Conservation (phyloP, 2,888 invertebrate genomes). For the Aricia artaxerxes region DNA sequence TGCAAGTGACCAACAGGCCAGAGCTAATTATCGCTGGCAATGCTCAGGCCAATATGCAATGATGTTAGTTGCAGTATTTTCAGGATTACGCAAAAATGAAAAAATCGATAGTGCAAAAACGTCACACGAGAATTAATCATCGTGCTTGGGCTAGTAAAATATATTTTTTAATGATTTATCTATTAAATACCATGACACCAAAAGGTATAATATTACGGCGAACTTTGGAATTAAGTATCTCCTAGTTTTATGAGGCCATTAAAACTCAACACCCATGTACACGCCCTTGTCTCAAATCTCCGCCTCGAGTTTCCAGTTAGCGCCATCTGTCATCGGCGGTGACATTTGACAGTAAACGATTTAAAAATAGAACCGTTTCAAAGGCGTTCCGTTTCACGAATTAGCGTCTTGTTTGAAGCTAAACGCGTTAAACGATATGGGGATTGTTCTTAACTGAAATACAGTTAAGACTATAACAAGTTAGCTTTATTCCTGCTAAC, state of each 20-base stretch:
- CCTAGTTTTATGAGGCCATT: background rate
- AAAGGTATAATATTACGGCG: too few relatives aligned
- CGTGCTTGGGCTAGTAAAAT: background rate
- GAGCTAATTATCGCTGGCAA: background rate
- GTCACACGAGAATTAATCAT: background rate
- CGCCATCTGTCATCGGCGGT: constrained; percentile 75
- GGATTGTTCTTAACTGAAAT: constrained; percentile 5
- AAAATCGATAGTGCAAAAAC: background rate
- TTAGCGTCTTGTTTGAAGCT: constrained; percentile 28
- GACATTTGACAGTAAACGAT: constrained; percentile 70
- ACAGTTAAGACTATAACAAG: background rate
- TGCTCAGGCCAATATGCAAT: background rate
- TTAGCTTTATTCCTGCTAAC: background rate
- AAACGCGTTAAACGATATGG: background rate
- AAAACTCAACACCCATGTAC: constrained; percentile 1
- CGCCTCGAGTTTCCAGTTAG: constrained; percentile 53
- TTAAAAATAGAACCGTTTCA: constrained; percentile 62
- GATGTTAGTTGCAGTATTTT: background rate
- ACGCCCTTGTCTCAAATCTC: constrained; percentile 45
- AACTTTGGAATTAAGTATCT: background rate
- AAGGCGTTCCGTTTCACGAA: constrained; percentile 36
- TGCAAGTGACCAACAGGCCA: too few relatives aligned
- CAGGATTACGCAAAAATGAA: background rate
- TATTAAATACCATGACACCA: background rate
- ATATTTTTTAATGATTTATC: background rate